These are phyloP conservation scores for Zoroaster sp. DNA, from an alignment of 53 echinoderm and acorn worm genomes.

Conservation along the genomic window DNA sequence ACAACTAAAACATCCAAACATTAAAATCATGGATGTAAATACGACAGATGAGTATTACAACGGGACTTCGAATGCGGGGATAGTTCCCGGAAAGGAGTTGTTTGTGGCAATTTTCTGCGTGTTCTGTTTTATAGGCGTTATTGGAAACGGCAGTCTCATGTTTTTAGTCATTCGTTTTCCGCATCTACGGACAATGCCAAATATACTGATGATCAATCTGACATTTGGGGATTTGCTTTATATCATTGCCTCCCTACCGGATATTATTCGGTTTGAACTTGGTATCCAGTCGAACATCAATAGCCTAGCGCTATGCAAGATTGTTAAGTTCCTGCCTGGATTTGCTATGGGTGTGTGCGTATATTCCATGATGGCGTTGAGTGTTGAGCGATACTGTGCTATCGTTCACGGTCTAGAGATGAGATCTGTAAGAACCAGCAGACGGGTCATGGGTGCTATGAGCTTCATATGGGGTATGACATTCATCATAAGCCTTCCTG, in stretches of 20 bases:
- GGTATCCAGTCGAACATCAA: constrained; percentile 24
- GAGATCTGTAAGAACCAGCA: constrained; percentile 56
- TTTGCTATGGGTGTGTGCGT: constrained; percentile 74
- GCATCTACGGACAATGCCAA: constrained; percentile 74
- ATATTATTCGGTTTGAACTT: constrained; percentile 59
- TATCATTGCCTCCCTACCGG: constrained; percentile 66
- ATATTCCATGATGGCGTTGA: constrained; percentile 74
- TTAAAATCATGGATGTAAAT: background rate
- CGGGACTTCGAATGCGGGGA: background rate
- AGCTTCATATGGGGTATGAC: constrained; percentile 72
- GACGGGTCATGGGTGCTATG: constrained; percentile 55
- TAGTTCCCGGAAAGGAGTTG: background rate
- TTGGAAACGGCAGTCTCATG: constrained; percentile 74
- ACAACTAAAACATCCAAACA: background rate
- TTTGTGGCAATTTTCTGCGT: constrained; percentile 58
- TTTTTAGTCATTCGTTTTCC: constrained; percentile 67
- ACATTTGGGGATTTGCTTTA: constrained; percentile 75
- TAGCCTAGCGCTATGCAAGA: constrained; percentile 58
- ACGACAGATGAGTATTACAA: background rate
- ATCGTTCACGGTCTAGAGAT: constrained; percentile 76
- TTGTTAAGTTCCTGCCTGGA: constrained; percentile 60
- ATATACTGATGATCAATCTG: constrained; percentile 79
- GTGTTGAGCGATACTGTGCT: constrained; percentile 79
- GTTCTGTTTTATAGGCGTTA: constrained; percentile 66
- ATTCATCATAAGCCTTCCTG: constrained; percentile 49